A percentile compares a stretch with the other conserved stretches of the same genome.
These are phyloP conservation scores for Drosophila nikananu DNA, from an alignment of 1,140 invertebrate species.

Conservation along the genomic window DNA sequence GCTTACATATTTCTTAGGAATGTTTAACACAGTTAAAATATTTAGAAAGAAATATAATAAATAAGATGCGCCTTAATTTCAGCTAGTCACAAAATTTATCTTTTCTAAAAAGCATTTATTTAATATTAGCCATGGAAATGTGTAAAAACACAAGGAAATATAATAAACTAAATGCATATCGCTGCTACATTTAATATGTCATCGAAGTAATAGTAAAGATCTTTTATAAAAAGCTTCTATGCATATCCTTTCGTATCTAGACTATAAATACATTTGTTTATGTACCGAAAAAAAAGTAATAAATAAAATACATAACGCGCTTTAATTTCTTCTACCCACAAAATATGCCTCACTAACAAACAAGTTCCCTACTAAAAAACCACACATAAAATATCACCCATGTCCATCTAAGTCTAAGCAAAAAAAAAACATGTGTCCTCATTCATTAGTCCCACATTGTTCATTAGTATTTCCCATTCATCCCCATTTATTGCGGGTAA, in stretches of 20 bases:
- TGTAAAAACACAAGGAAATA: no score
- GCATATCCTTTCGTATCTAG: no score
- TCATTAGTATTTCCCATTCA: not conserved
- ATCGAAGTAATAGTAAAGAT: no score
- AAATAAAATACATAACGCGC: not conserved
- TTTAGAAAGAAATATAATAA: no score
- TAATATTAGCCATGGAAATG: no score
- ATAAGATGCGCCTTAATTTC: not conserved
- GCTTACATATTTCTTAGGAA: not conserved
- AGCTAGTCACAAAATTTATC: not conserved
- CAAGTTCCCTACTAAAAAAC: not conserved
- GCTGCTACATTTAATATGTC: no score
- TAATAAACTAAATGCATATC: no score
- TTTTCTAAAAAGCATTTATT: no score
- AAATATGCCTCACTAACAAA: not conserved
- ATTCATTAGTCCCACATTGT: slow-evolving; percentile 9
- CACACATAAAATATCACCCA: not conserved
- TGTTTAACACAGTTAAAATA: no score
- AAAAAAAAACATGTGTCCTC: not conserved
- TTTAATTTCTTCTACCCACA: not conserved
- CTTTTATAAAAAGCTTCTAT: no score
- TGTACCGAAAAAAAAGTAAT: not conserved
- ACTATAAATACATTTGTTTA: no score
- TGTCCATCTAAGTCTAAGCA: not conserved
- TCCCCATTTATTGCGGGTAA: not conserved